Conservation (phyloP, 2,888 invertebrate genomes). For the Hyposoter dolosus region DNA sequence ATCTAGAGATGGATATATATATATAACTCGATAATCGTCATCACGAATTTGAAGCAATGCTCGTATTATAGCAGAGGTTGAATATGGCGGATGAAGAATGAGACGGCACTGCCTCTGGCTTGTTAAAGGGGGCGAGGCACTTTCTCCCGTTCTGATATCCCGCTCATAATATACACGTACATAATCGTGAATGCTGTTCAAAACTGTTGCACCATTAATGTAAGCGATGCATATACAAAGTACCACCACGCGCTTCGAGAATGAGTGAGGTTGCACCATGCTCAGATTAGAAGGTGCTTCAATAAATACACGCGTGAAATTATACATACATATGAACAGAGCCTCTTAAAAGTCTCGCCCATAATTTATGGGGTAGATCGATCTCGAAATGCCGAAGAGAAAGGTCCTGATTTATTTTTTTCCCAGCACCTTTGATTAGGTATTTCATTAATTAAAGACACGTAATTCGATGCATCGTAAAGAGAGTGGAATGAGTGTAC, state of each 20-base stretch:
- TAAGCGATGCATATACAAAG: constrained; percentile 8
- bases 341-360: not conserved
- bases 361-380: not conserved
- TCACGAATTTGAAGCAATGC: constrained; percentile 61
- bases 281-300: constrained; percentile 1
- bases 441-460: not conserved
- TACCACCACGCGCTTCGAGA: constrained; percentile 6
- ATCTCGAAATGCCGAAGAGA: not conserved
- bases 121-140: constrained; percentile 69
- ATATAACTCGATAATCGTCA: constrained; percentile 38
- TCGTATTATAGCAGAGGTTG: constrained; percentile 32
- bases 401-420: not conserved
- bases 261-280: not conserved
- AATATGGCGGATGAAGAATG: constrained; percentile 47
- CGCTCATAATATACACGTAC: constrained; percentile 6
- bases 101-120: constrained; percentile 61
- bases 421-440: not conserved
- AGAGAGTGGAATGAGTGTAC: not conserved
- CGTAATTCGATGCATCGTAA: not conserved
- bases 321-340: not conserved
- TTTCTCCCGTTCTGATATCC: constrained; percentile 67
- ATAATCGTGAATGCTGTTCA: constrained; percentile 25
- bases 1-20: not conserved
- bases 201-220: constrained; percentile 29
- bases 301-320: not conserved